Percentiles rank a stretch among this genome's conserved stretches.
Evolutionary conservation across 2,797 vertebrate genomes (phyloP).

Genomic region (Cheirogaleus major): DNA sequence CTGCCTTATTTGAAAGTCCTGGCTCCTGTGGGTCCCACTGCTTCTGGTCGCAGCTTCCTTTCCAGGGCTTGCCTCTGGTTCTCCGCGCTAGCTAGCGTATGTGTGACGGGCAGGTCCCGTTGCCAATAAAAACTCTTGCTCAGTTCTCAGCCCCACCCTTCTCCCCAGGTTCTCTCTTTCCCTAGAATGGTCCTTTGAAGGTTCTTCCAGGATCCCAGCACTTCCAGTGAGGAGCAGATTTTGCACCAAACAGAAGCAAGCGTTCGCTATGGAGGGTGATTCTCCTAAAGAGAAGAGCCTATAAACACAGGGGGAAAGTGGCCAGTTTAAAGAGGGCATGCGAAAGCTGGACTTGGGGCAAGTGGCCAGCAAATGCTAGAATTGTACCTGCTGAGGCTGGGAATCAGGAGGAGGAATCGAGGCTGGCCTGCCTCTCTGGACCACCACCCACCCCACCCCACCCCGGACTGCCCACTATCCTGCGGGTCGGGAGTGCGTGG

Average conservation of each 20-base stretch:
- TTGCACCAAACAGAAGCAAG: neutral
- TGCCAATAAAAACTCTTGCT: neutral
- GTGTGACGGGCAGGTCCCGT: neutral
- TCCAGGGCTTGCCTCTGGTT: neutral
- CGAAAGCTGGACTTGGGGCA: neutral
- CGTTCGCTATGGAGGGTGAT: no score
- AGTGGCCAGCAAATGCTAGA: neutral
- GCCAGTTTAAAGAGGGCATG: neutral
- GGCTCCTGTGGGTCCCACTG: fast-evolving
- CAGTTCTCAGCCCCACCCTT: neutral
- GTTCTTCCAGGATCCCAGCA: neutral
- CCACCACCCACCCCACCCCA: fast-evolving
- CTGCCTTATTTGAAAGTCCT: neutral
- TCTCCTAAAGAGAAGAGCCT: neutral
- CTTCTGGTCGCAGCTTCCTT: neutral
- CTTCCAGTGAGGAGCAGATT: neutral
- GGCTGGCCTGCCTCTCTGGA: neutral
- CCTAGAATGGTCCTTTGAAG: no score
- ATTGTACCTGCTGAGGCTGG: neutral
- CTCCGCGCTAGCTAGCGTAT: neutral
- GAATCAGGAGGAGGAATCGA: neutral
- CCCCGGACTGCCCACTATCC: fast-evolving
- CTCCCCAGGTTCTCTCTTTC: neutral
- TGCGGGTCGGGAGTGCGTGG: fast-evolving
- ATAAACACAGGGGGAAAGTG: neutral